A percentile compares a stretch with the other conserved stretches of the same genome.
Conservation (phyloP, 2,113 vertebrate genomes). For the Lophius piscatorius region DNA sequence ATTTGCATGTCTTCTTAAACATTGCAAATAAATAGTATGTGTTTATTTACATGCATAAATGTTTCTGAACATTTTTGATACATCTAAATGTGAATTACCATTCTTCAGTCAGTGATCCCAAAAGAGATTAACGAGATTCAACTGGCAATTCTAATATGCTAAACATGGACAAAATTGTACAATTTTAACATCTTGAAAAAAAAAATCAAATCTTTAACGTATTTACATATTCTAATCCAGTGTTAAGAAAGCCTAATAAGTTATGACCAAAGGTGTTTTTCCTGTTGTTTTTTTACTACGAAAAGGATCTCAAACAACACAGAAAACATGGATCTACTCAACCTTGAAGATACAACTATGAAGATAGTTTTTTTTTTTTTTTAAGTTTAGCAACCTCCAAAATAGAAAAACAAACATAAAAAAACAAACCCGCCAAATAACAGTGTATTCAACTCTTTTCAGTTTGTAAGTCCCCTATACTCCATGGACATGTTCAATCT, state of each 20-base stretch:
- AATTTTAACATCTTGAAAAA: neutral
- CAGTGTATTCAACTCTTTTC: neutral
- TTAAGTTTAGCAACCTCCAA: conserved; percentile 3
- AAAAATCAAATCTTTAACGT: conserved; percentile 12
- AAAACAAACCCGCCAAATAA: too few relatives aligned
- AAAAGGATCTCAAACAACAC: conserved; percentile 10
- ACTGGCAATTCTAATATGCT: conserved; percentile 13
- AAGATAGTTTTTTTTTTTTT: too few relatives aligned
- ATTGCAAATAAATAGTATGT: conserved; percentile 8
- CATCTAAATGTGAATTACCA: neutral
- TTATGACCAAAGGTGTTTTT: neutral
- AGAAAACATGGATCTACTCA: neutral
- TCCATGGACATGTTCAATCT: conserved; percentile 62
- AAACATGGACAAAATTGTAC: neutral
- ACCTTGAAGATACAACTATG: too few relatives aligned
- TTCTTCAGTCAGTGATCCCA: neutral
- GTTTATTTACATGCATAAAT: conserved; percentile 3
- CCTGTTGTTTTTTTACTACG: too few relatives aligned
- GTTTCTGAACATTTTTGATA: neutral
- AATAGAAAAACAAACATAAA: conserved; percentile 6
- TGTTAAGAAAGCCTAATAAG: conserved; percentile 52
- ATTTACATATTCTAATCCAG: conserved; percentile 47
- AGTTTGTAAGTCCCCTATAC: conserved; percentile 21
- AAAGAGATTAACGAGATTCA: neutral
- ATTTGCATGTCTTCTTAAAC: conserved; percentile 6